These are phyloP conservation scores for Luscinia luscinia DNA, from an alignment of 2,797 vertebrate species.

Conservation along the genomic window DNA sequence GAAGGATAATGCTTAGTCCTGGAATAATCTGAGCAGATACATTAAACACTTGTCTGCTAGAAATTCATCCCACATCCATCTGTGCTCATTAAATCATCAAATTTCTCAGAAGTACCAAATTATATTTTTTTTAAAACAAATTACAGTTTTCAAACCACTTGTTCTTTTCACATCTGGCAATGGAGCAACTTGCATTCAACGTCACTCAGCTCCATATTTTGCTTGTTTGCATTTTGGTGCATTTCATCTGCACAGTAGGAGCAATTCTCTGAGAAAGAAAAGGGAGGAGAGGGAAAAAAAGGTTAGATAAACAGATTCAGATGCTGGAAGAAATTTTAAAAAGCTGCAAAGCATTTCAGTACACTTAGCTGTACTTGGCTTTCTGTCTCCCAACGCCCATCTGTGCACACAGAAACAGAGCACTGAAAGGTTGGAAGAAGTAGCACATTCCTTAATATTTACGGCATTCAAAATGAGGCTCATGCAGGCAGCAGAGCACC, in stretches of 20 bases:
- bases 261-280: constrained; percentile 58
- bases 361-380: constrained; percentile 72
- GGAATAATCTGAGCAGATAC: constrained; percentile 70
- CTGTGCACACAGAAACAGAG: constrained; percentile 28
- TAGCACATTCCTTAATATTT: constrained; percentile 71
- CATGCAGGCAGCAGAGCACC: background rate
- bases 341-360: constrained; percentile 65
- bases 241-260: constrained; percentile 55
- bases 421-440: constrained; percentile 61
- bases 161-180: constrained; percentile 75
- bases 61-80: constrained; percentile 73
- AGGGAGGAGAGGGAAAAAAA: constrained; percentile 27
- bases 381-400: constrained; percentile 61
- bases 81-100: constrained; percentile 74
- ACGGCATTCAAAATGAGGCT: background rate
- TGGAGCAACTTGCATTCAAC: constrained; percentile 4
- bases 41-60: constrained; percentile 59
- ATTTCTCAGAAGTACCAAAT: constrained; percentile 74
- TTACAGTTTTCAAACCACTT: constrained; percentile 69
- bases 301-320: constrained; percentile 69
- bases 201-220: constrained; percentile 37
- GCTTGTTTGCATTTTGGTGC: constrained; percentile 65
- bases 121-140: constrained; percentile 63
- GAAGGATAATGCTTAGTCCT: constrained; percentile 66
- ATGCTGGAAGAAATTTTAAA: constrained; percentile 63